These are phyloP conservation scores for Protonemura montana DNA, from an alignment of 2,888 invertebrate species.

Conservation along the genomic window DNA sequence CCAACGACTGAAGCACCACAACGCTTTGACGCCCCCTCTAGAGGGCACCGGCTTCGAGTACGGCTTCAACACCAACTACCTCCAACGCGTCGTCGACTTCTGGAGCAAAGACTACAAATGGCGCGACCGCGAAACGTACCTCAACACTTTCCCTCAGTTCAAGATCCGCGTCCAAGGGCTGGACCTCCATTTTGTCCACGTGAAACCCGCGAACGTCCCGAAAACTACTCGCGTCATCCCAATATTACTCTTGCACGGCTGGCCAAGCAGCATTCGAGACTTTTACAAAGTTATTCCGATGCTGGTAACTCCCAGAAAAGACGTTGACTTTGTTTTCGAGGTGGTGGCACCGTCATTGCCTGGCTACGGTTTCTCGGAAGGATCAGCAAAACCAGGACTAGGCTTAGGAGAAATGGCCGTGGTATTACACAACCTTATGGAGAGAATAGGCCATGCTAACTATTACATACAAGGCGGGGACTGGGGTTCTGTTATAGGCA, in stretches of 20 bases:
- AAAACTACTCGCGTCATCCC: conserved; percentile 63
- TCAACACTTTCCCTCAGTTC: conserved; percentile 81
- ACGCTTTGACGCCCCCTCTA: conserved; percentile 54
- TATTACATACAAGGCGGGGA: conserved; percentile 83
- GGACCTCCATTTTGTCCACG: conserved; percentile 52
- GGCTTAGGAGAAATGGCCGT: conserved; percentile 62
- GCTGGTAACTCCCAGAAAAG: conserved; percentile 63
- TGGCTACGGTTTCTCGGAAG: conserved; percentile 74
- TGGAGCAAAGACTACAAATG: conserved; percentile 84
- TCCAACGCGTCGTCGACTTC: conserved; percentile 73
- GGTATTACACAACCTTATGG: conserved; percentile 73
- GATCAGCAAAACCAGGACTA: conserved; percentile 52
- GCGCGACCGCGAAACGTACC: conserved; percentile 69
- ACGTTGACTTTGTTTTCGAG: conserved; percentile 71
- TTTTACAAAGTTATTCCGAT: conserved; percentile 78
- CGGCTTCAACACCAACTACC: conserved; percentile 77
- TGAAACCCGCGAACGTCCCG: conserved; percentile 37
- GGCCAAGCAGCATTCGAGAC: conserved; percentile 85
- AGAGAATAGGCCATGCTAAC: conserved; percentile 69
- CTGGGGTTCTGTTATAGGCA: conserved; percentile 76
- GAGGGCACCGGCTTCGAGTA: conserved; percentile 74
- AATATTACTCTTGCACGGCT: conserved; percentile 79
- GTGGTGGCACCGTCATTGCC: conserved; percentile 73
- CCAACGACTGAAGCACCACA: conserved; percentile 61
- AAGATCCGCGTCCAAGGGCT: conserved; percentile 78